Percentiles rank a stretch among this genome's conserved stretches.
Evolutionary conservation across 2,113 vertebrate genomes (phyloP).

Genomic region (Vireo altiloquus): DNA sequence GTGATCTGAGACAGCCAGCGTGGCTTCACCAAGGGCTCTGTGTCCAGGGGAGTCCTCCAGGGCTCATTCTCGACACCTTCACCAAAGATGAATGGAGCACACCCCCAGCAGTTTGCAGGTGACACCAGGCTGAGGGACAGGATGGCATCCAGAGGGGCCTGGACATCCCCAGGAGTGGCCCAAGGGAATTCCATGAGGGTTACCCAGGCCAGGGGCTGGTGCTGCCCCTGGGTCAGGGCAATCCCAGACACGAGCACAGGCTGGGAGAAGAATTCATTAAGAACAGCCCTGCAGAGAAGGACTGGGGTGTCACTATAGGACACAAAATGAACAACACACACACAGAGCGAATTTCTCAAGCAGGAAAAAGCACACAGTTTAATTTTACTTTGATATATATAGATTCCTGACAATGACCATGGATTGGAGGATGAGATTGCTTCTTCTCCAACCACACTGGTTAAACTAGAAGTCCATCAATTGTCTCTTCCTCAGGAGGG

Average conservation of each 20-base stretch:
- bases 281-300: not conserved
- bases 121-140: not conserved
- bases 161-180: not conserved
- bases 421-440: too few relatives aligned
- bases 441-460: too few relatives aligned
- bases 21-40: not conserved
- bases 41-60: not conserved
- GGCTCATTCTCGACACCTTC: not conserved
- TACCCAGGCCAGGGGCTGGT: not conserved
- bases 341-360: too few relatives aligned
- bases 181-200: too few relatives aligned
- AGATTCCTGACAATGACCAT: too few relatives aligned
- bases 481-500: too few relatives aligned
- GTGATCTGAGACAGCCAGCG: not conserved
- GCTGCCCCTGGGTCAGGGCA: not conserved
- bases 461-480: too few relatives aligned
- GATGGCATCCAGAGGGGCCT: not conserved
- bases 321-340: too few relatives aligned
- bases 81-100: not conserved
- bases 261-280: not conserved
- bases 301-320: too few relatives aligned
- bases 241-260: rapidly evolving
- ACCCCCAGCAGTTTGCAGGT: not conserved
- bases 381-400: too few relatives aligned
- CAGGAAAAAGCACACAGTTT: too few relatives aligned